Percentiles rank a stretch among this genome's conserved stretches.
Evolutionary conservation across 1,140 invertebrate species (phyloP).

Genomic region (Drosophila eugracilis): DNA sequence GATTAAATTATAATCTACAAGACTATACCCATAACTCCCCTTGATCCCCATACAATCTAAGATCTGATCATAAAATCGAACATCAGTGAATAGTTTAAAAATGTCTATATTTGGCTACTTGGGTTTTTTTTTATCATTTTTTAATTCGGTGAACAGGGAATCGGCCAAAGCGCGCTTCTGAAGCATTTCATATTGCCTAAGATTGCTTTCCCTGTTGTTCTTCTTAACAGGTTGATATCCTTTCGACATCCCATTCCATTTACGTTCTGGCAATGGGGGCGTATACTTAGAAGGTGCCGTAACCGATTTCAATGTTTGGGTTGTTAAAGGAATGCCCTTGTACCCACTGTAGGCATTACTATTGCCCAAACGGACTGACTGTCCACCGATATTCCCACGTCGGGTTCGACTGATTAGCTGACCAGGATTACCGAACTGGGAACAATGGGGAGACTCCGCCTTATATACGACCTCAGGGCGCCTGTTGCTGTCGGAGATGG

Average conservation of each 20-base stretch:
- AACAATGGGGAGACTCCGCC: not conserved
- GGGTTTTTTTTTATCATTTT: not conserved
- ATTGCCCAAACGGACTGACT: not conserved
- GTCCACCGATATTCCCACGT: not conserved
- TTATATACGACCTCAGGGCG: not conserved
- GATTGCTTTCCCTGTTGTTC: not conserved
- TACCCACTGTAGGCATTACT: constrained; percentile 42
- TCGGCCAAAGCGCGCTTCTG: constrained; percentile 23
- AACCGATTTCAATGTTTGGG: not conserved
- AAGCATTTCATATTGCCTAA: constrained; percentile 28
- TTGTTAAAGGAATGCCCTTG: not conserved
- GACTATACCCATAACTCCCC: too few relatives aligned
- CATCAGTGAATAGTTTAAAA: not conserved
- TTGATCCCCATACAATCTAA: too few relatives aligned
- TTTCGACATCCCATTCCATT: not conserved
- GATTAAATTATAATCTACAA: too few relatives aligned
- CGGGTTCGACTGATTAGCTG: not conserved
- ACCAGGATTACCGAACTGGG: not conserved
- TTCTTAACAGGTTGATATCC: not conserved
- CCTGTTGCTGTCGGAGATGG: constrained; percentile 36
- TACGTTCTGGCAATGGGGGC: not conserved
- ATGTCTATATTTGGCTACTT: not conserved
- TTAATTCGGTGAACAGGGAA: not conserved
- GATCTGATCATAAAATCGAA: too few relatives aligned
- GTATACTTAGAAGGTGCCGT: not conserved